Conservation (phyloP, 1,140 invertebrate species). For the Euschistus heros region DNA sequence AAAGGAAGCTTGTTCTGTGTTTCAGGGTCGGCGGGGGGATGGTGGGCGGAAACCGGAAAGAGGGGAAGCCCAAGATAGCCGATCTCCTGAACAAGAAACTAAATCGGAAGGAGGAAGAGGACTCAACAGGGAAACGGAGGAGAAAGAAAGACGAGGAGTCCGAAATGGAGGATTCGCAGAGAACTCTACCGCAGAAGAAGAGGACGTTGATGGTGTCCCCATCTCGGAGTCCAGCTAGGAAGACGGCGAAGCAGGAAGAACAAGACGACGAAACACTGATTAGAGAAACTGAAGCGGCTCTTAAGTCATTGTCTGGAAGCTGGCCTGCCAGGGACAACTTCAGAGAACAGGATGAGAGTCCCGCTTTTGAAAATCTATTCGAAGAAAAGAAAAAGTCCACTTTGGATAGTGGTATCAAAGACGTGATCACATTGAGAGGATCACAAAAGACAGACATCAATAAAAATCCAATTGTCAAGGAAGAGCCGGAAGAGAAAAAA, state of each 20-base stretch:
- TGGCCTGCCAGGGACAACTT: constrained; percentile 57
- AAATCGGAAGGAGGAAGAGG: constrained; percentile 10
- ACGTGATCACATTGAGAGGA: constrained; percentile 52
- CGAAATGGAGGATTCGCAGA: constrained; percentile 19
- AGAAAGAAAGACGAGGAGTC: constrained; percentile 25
- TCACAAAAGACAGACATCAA: constrained; percentile 35
- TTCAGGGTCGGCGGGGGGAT: constrained; percentile 16
- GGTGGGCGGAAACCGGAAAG: constrained; percentile 16
- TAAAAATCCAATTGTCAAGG: constrained; percentile 24
- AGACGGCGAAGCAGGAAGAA: constrained; percentile 36
- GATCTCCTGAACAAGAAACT: constrained; percentile 26
- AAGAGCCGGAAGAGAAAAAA: constrained; percentile 27
- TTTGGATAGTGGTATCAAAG: constrained; percentile 46
- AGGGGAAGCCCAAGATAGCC: constrained; percentile 22
- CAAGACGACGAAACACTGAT: constrained; percentile 67
- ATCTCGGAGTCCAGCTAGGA: constrained; percentile 41
- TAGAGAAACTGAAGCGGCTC: constrained; percentile 70
- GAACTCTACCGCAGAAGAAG: constrained; percentile 48
- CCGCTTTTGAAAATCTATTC: constrained; percentile 72
- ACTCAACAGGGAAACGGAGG: constrained; percentile 14
- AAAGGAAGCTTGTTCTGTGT: constrained; percentile 13
- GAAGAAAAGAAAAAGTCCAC: constrained; percentile 63
- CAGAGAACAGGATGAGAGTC: constrained; percentile 51
- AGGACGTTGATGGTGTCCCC: constrained; percentile 40
- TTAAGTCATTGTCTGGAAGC: constrained; percentile 70